These are phyloP conservation scores for Semnornis frantzii DNA, from an alignment of 2,113 vertebrate genomes.

Conservation along the genomic window DNA sequence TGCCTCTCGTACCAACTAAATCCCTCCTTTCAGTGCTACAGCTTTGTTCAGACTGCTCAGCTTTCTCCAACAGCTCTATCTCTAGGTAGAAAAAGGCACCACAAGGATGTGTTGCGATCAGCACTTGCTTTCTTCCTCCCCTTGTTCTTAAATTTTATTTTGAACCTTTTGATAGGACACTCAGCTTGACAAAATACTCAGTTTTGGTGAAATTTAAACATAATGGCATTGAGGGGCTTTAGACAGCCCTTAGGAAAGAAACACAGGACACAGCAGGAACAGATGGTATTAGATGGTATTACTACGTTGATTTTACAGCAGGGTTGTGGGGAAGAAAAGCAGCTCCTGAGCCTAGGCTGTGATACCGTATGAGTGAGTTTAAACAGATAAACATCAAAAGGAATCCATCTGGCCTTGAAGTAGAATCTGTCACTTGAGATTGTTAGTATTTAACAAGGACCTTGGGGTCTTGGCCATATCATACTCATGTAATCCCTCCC, in stretches of 20 bases:
- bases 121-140: not conserved
- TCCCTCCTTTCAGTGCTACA: not conserved
- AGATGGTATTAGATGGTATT: not conserved
- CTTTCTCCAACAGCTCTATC: not conserved
- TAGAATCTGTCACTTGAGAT: slow-evolving; percentile 44
- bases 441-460: slow-evolving; percentile 33
- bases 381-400: slow-evolving; percentile 60
- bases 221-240: not conserved
- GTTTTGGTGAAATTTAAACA: not conserved
- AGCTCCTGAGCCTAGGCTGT: not conserved
- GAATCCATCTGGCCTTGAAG: slow-evolving; percentile 46
- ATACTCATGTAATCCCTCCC: not conserved
- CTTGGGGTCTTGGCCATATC: slow-evolving; percentile 44
- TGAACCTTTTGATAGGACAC: not conserved
- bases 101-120: not conserved
- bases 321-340: not conserved
- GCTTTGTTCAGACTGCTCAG: not conserved
- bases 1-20: not conserved
- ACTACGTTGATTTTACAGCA: not conserved
- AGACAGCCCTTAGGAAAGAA: not conserved
- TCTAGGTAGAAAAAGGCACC: not conserved
- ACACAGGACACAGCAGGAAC: not conserved
- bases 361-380: not conserved
- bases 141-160: not conserved
- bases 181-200: not conserved